Evolutionary conservation across 2,113 vertebrate species (phyloP).

Genomic region (Sakesphorus luctuosus): DNA sequence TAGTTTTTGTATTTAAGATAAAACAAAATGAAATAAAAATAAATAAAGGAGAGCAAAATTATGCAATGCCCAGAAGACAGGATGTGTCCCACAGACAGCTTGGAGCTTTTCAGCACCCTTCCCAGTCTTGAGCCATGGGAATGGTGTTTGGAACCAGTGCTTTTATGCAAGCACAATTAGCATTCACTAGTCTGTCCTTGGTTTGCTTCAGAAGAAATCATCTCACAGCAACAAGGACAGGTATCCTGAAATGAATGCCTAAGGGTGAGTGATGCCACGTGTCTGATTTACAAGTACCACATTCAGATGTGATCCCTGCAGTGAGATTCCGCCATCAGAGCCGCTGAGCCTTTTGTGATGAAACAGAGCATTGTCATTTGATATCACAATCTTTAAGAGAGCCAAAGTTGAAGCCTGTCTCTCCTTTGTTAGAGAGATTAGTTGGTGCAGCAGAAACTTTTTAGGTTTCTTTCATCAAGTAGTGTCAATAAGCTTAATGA

Average conservation of each 20-base stretch:
- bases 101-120: neutral
- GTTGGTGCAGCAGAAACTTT: neutral
- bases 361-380: neutral
- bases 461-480: neutral
- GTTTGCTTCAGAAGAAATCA: neutral
- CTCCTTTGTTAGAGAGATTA: neutral
- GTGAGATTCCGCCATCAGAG: neutral
- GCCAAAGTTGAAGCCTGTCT: neutral
- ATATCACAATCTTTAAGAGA: neutral
- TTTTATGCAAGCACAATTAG: neutral
- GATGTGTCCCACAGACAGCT: neutral
- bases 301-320: rapidly evolving
- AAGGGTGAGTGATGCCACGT: rapidly evolving
- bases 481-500: neutral
- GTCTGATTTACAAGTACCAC: neutral
- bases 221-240: neutral
- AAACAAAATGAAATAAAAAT: neutral
- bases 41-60: neutral
- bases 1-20: neutral
- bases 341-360: neutral
- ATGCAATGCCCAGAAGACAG: neutral
- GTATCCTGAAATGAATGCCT: neutral
- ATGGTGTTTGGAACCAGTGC: neutral
- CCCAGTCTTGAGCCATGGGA: neutral
- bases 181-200: neutral